Evolutionary conservation across 2,888 invertebrate genomes (phyloP).

Genomic region (Eumacrocentrus americanus): DNA sequence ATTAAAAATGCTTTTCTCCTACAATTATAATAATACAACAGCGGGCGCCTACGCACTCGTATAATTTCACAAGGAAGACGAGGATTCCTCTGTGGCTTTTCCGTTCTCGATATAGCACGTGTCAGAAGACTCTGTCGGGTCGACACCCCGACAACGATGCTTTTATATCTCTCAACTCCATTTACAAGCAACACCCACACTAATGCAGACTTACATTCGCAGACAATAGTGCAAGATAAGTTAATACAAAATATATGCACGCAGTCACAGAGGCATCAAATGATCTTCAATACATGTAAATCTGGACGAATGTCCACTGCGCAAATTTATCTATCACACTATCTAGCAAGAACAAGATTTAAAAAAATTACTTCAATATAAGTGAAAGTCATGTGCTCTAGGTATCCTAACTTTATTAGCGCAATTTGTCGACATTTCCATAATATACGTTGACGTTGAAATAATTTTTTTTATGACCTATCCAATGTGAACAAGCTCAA

Average conservation of each 20-base stretch:
- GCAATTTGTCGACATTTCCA: no score
- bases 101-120: constrained; percentile 39
- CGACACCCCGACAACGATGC: constrained; percentile 45
- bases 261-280: no score
- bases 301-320: neutral
- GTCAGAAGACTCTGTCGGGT: constrained; percentile 44
- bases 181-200: no score
- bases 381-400: no score
- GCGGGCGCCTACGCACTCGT: neutral
- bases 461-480: no score
- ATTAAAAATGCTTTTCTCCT: neutral
- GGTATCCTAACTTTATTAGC: no score
- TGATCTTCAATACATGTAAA: no score
- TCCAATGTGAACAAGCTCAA: no score
- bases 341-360: neutral
- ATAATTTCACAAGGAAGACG: neutral
- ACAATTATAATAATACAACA: constrained; percentile 6
- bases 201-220: constrained; percentile 16
- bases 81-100: neutral
- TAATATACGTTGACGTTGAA: no score
- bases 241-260: no score
- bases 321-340: no score
- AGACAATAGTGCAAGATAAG: constrained; percentile 1
- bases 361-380: no score
- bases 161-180: constrained; percentile 41